Evolutionary conservation across 1,140 invertebrate species (phyloP), one percentile per base, ranked within the genome.

Genomic region (Drosophila watanabei): DNA sequence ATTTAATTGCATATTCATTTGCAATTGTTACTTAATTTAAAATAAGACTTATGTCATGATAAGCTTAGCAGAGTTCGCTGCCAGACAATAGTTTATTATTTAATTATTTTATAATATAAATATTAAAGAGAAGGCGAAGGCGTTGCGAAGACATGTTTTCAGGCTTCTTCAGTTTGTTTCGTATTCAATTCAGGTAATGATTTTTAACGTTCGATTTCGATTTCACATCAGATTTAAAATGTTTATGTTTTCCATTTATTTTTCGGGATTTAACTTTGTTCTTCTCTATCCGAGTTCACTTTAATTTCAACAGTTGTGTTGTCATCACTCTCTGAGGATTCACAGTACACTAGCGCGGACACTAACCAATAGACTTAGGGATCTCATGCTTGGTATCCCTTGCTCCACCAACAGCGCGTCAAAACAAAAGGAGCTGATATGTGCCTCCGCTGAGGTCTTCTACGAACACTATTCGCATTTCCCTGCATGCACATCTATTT

Each of bases 391-490:
- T 92, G 85, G 73, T 80, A 88, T 88, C 81, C 86, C 89, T 92
- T 78, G 78, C 79, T 82, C 84, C 85, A 90, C 85, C 84, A 88
- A 80, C 75, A 78, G 81, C 92, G 91, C 91, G 92, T 92, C 72
- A 81, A 92, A 88, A 76, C 70, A 82, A 85, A 82, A 92, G 79
- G 75, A 86, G 79, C 81, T 82, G 87, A 80, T 80, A 86, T 92
- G 81, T 92, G 83, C 92, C 92, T 92, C 89, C 87, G 89, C 56
- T 92, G 92, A 92, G 91, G 92, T 92, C 92, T 92, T 92, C 88
- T 92, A 93, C 91, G 84, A 92, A 92, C 92, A 93, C 92, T 93
- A 92, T 90, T 90, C 89, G 82, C 86, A 91, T 91, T 92, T 91
- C 87, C 81, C 84, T 87, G 78, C 68, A 82, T 91, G 89, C 89